Base-by-base conservation (phyloP, 2,113 vertebrate genomes). In the Cyprinodon tularosa region DNA sequence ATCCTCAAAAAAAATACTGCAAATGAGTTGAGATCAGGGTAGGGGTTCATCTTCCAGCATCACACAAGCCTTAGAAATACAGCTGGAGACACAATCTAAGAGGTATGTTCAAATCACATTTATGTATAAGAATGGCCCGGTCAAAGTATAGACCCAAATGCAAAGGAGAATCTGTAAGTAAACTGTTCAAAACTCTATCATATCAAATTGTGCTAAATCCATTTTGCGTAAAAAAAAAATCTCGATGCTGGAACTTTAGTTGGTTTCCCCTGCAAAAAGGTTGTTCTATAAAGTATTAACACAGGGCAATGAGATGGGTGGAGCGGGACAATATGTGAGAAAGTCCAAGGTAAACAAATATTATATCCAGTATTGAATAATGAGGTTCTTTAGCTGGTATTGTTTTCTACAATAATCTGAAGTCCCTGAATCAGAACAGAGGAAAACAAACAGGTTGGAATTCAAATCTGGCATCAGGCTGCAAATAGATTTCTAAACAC, bases 361-460 rank as follows among this genome's bases (percentile, higher is more conserved):
- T 20, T n/a, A n/a, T 73, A 57, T 29, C 9, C 45, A 4, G 61
- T 4, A 17, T 2, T 20, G 5, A 50, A 39, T 15, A 61, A 60
- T 36, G 9, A 39, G 3, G 7, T 38, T 65, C 11, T 45, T 77
- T 77, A 64, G 15, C 29, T 47, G 37, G 13, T 38, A 45, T 39
- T 45, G 22, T 8, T 22, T 39, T 66, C 10, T 29, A 68, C 42
- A 69, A 61, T 3, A 4, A 12, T 53, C 12, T 48, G 0, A 69
- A 74, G 59, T 53, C 37, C 15, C 22, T 10, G 67, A 60, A 67
- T 71, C 69, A 61, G 36, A 12, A 53, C 7, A 53, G 44, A 22
- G 65, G 12, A 69, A 29, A 74, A 47, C 12, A 81, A 86, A 88
- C 86, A 69, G 82, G 80, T 88, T 71, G 15, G 69, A 72, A 69